phyloP scores from a whole-genome alignment of 2,797 vertebrate genomes.

The Lates japonicus region DNA sequence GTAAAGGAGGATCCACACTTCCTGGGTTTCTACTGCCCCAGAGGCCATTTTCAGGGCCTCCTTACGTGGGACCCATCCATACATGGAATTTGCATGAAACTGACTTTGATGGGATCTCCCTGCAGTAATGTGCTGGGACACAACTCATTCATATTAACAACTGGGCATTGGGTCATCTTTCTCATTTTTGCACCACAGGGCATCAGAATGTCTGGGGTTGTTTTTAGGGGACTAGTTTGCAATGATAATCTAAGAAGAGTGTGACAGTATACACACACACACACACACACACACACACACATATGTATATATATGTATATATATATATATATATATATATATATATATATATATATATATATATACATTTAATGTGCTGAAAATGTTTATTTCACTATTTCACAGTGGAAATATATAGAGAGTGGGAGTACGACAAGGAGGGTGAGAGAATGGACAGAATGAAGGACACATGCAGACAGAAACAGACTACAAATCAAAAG shows the following conservation, averaged over 20 bases:
- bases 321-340: too few species aligned
- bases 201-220: constrained; percentile 52
- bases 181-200: constrained; percentile 52
- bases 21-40: constrained; percentile 54
- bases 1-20: constrained; percentile 52
- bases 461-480: constrained; percentile 48
- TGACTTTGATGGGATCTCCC: constrained; percentile 59
- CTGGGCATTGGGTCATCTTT: constrained; percentile 55
- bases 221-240: constrained; percentile 33
- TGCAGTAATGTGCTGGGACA: constrained; percentile 45
- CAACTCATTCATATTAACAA: constrained; percentile 31
- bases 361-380: constrained; percentile 4
- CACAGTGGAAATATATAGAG: not conserved
- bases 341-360: too few species aligned
- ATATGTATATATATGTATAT: too few species aligned
- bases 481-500: constrained; percentile 49
- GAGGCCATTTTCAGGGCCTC: constrained; percentile 51
- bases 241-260: constrained; percentile 18
- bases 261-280: not conserved
- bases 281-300: too few species aligned
- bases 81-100: constrained; percentile 51
- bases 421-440: not conserved
- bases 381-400: not conserved
- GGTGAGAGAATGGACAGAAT: constrained; percentile 23
- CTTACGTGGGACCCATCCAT: constrained; percentile 36